Base-by-base conservation (phyloP, 2,888 invertebrate genomes). In the Dynastes tityus region DNA sequence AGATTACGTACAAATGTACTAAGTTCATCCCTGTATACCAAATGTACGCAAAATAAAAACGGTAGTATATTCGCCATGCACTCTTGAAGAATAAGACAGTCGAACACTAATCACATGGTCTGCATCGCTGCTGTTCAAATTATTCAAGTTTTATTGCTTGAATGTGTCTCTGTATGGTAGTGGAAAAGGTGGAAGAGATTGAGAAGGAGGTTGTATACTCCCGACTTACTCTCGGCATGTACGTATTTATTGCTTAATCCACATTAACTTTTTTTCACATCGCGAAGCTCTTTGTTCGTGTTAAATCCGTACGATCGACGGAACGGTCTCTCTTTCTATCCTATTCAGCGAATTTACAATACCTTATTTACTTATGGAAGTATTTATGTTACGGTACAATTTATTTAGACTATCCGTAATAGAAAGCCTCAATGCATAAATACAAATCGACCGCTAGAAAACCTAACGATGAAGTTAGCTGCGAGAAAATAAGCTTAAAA, bases 81-180 rank as follows among this genome's bases (percentile, higher is more conserved):
- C 63, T 13, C 63, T 29, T 63, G 32, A 63, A 71, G 32, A 63
- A 63, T 63, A 51, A 77, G 77, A 71, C 70, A 37, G 77, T 51
- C 58, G 70, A 37, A 55, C 63, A 68, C 70, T 77, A 71, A 63
- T 61, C 71, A 45, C 63, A 27, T 32, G 37, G 76, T 37, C 53
- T 65, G 76, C 53, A 64, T 49, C 65, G 53, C 76, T 65, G 65
- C 76, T 51, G 76, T 76, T 76, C 65, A 53, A 76, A 76, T 76
- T 76, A 76, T 76, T 76, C 76, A 76, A 76, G 63, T 76, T 63
- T 76, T 65, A 75, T 64, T 65, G 37, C 63, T 53, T 65, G 29
- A 51, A 65, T 64, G 32, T 76, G 51, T 68, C 68, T 68, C 22
- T 68, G 49, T 71, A 71, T 71, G 71, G 55, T 55, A 71, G 55